Percentiles rank a stretch among this genome's conserved stretches.
These are phyloP conservation scores for Heliocidaris tuberculata DNA, from an alignment of 35 echinoderm and acorn worm genomes.

Conservation along the genomic window DNA sequence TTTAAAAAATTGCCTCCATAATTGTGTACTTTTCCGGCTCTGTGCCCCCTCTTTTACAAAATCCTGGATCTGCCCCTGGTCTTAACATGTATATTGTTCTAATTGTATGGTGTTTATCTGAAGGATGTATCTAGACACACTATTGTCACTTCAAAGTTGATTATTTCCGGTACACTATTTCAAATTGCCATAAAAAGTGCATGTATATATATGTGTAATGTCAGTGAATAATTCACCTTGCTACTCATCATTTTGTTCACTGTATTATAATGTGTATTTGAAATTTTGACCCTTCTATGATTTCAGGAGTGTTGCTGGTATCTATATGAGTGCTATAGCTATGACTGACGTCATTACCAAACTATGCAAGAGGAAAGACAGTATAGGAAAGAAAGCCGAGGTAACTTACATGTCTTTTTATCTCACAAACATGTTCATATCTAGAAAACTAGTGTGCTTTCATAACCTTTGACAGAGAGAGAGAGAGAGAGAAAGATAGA, in stretches of 20 bases:
- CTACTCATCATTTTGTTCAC: background rate
- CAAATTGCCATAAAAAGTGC: background rate
- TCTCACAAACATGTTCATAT: no score
- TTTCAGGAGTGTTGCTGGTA: constrained; percentile 69
- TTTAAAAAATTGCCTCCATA: no score
- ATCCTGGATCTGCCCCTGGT: no score
- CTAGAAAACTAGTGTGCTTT: no score
- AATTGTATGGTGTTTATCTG: no score
- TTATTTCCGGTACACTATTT: background rate
- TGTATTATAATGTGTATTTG: background rate
- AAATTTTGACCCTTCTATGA: constrained; percentile 2
- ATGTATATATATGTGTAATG: background rate
- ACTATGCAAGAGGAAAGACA: constrained; percentile 58
- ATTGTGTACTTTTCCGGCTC: no score
- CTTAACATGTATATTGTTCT: no score
- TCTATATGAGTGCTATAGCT: constrained; percentile 61
- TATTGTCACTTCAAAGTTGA: background rate
- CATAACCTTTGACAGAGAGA: no score
- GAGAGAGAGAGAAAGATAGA: no score
- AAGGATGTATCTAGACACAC: background rate
- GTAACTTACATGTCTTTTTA: constrained; percentile 34
- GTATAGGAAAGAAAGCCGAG: constrained; percentile 70
- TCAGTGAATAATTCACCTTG: background rate
- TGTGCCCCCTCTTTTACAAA: no score
- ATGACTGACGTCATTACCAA: constrained; percentile 65